Conservation (phyloP, 2,113 vertebrate genomes). For the Trematocara zebra region DNA sequence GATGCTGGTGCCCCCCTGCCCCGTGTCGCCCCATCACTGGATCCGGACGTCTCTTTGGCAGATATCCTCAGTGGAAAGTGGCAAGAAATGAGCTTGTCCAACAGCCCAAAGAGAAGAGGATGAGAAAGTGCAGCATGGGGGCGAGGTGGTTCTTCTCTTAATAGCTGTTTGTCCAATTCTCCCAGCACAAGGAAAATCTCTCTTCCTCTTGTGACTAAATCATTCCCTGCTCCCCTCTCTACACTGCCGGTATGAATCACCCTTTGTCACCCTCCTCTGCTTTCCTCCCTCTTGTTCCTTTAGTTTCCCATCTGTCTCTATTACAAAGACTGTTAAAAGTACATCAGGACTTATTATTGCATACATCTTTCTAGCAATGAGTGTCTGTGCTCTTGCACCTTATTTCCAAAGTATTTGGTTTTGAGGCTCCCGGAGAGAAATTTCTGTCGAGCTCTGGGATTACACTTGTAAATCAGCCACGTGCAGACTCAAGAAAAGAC, state of each 20-base stretch:
- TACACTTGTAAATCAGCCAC: slow-evolving; percentile 40
- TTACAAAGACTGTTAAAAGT: slow-evolving; percentile 57
- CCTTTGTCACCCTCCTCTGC: slow-evolving; percentile 48
- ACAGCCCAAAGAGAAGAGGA: slow-evolving; percentile 9
- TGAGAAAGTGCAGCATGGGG: background rate
- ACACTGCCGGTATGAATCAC: slow-evolving; percentile 57
- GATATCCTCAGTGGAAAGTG: slow-evolving; percentile 31
- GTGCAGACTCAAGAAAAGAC: background rate
- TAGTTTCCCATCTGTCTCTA: slow-evolving; percentile 53
- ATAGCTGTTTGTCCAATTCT: slow-evolving; percentile 55
- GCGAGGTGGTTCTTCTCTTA: slow-evolving; percentile 29
- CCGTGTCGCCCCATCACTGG: slow-evolving; percentile 13
- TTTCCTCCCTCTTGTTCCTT: slow-evolving; percentile 36
- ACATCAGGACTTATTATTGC: slow-evolving; percentile 47
- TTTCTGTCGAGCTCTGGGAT: slow-evolving; percentile 14
- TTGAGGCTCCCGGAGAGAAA: slow-evolving; percentile 4
- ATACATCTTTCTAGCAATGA: slow-evolving; percentile 24
- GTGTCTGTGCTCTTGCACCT: background rate
- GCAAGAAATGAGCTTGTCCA: slow-evolving; percentile 45
- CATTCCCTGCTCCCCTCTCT: slow-evolving; percentile 21
- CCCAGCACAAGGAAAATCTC: slow-evolving; percentile 23
- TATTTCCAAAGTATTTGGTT: slow-evolving; percentile 22
- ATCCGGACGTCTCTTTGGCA: slow-evolving; percentile 35
- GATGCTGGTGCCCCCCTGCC: background rate
- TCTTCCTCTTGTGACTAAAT: slow-evolving; percentile 48